Percentiles rank a stretch among this genome's conserved stretches.
Evolutionary conservation across 1,140 invertebrate species (phyloP).

Genomic region (Pteromalus puparum): DNA sequence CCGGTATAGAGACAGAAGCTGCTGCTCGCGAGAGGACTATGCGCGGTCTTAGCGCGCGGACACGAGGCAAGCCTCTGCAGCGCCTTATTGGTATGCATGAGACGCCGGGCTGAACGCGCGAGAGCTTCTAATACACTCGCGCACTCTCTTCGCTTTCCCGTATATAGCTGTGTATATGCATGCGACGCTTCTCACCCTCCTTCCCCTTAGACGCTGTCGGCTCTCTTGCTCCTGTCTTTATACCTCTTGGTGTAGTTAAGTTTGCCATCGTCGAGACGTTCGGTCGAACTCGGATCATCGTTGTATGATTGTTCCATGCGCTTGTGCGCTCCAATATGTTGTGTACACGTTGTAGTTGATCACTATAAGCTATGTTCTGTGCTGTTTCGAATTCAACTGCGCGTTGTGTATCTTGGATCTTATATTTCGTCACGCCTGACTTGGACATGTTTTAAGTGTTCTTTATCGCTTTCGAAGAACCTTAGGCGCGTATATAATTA

Average conservation of each 20-base stretch:
- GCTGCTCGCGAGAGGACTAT: neutral
- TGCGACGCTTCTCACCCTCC: neutral
- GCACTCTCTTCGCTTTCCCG: neutral
- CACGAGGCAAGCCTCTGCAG: neutral
- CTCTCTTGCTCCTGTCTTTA: neutral
- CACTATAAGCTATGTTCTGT: neutral
- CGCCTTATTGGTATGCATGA: conserved; percentile 46
- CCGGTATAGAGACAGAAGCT: neutral
- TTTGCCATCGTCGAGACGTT: conserved; percentile 1
- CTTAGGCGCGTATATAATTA: neutral
- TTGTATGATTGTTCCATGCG: conserved; percentile 5
- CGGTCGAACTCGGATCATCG: conserved; percentile 2
- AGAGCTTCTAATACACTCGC: conserved; percentile 28
- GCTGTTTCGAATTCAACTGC: neutral
- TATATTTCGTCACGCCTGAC: neutral
- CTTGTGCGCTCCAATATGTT: neutral
- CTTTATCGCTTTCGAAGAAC: neutral
- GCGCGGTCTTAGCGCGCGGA: neutral
- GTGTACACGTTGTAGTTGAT: neutral
- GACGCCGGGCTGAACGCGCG: neutral
- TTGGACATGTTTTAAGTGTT: neutral
- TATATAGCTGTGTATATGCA: neutral
- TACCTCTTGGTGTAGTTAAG: neutral
- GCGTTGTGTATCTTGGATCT: neutral
- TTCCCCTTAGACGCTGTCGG: no score